Evolutionary conservation across 2,797 vertebrate species (phyloP), one percentile per base, ranked within the genome.

Genomic region (Mallotus villosus): DNA sequence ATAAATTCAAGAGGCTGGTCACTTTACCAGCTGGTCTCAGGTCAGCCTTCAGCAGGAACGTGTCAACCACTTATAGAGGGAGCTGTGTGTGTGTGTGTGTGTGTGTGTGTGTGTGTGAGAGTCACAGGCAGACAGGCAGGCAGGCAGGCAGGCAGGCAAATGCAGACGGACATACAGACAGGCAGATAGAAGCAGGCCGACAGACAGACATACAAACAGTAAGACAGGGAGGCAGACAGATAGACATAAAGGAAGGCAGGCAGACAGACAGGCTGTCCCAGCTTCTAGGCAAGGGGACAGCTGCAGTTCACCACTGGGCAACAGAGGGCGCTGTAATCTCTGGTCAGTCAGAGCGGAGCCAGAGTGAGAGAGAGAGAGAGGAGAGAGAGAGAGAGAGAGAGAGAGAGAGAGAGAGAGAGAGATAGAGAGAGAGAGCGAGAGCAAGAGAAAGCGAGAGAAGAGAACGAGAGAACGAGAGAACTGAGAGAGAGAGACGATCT

Each of bases 291-390:
- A 37, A 49, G 68, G 66, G 67, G 37, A 60, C 14, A 37, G 68
- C 29, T 68, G 70, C 67, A 76, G 72, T 94, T 95, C 92, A 90
- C 70, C 74, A 78, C 49, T 81, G 86, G 89, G 95, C 96, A 95
- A 97, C 90, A 98, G 97, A 98, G 96, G 97, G 97, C 94, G 95
- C 93, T 95, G 92, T 97, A 95, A 95, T 88, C 92, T 93, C 95
- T 97, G 93, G 90, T 90, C 90, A 89, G 75, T 74, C 75, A 17
- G 58, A 66, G 24, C 74, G 24, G 16, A 81, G 76, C 74, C 71
- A 78, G 70, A 8, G 1, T 4, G 19, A 1, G n/a, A 25, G 6
- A 29, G n/a, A 24, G 24, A 32, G 9, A 17, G 7, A 62, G 22
- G 4, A 32, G 60, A 21, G 21, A 25, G 25, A 17, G 41, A 25